Base-by-base conservation (phyloP, 2,797 vertebrate genomes). In the Hemibagrus guttatus region DNA sequence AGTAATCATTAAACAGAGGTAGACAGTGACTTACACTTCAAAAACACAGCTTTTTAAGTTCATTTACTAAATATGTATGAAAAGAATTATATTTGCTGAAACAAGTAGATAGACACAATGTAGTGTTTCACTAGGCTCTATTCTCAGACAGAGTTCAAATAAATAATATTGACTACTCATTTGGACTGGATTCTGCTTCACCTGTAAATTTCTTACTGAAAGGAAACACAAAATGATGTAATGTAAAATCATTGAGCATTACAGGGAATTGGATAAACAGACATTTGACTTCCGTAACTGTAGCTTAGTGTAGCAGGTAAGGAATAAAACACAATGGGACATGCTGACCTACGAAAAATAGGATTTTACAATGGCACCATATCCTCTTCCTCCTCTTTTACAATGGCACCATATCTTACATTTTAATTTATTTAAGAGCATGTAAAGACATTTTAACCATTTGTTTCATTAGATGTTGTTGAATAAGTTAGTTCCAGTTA, bases 1-100 rank as follows among this genome's bases (percentile, higher is more conserved):
- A 75, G 83, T 84, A 88, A 90, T 90, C 80, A 86, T 89, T 90
- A 86, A 86, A 81, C 80, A 28, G n/a, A 80, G 83, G 87, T 31
- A 82, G 9, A 87, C 39, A 72, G 54, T 66, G 46, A 85, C 17
- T 1, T 75, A 63, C 17, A 75, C 58, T 46, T 31, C 16, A 75
- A n/a, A n/a, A 49, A 42, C 7, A 49, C 26, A 26, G 9, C 19
- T 3, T 49, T 31, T 49, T 31, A 63, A 16, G 42, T 31, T 31
- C 3, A 42, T 59, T 46, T n/a, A n/a, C 6, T 63, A 39, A 49
- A 64, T 49, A 4, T 52, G 13, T 46, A 9, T 64, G 14, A 21
- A 52, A 81, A 28, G 13, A 81, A 28, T 14, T 28, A 0, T 3
- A 17, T 81, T 39, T 26, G 13, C 58, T 56, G 9, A 78, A n/a